These are phyloP conservation scores for Sigmodon hispidus DNA, from an alignment of 2,113 vertebrate species.

Conservation along the genomic window DNA sequence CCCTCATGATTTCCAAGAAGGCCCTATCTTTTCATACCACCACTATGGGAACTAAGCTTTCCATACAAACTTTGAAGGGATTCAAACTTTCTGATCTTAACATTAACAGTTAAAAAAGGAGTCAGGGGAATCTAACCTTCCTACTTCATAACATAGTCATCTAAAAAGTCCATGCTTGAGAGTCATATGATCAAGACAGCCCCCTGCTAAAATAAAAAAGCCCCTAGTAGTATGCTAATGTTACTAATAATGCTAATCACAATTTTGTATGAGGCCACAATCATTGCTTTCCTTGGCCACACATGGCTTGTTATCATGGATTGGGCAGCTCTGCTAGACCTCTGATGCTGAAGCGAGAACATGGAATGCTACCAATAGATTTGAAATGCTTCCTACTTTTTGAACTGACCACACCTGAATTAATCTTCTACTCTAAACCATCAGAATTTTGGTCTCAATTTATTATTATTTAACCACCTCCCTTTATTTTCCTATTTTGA, in stretches of 20 bases:
- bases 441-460: neutral
- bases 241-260: neutral
- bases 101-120: neutral
- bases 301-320: neutral
- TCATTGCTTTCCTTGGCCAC: neutral
- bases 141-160: neutral
- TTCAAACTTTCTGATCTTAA: neutral
- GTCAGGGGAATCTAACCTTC: neutral
- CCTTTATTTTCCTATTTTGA: constrained; percentile 37
- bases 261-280: neutral
- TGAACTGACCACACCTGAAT: neutral
- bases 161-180: neutral
- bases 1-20: neutral
- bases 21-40: neutral
- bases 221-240: neutral
- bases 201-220: neutral
- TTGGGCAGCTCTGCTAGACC: neutral
- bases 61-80: neutral
- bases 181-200: neutral
- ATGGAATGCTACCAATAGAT: neutral
- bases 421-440: neutral
- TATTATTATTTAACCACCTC: neutral
- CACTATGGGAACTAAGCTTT: neutral
- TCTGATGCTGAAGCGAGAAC: neutral
- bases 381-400: neutral